Evolutionary conservation across 2,113 vertebrate species (phyloP).

Genomic region (Genyomyrus donnyi): DNA sequence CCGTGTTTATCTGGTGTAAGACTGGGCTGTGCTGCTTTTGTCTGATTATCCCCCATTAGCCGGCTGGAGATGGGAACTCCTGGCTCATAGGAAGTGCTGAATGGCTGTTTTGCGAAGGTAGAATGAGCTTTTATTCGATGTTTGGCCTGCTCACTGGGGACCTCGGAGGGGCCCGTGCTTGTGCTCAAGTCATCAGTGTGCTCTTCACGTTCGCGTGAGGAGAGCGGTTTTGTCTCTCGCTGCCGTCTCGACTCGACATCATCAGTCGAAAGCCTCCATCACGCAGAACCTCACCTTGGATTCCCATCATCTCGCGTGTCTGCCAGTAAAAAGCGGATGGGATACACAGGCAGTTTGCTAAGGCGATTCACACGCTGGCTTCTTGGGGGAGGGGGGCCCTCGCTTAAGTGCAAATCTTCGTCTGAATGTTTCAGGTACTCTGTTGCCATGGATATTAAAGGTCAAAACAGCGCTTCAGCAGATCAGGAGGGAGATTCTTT

Average conservation of each 20-base stretch:
- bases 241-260: constrained; percentile 42
- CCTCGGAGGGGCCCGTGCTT: constrained; percentile 44
- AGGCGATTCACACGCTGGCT: background rate
- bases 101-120: constrained; percentile 43
- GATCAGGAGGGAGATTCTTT: background rate
- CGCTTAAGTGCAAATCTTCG: background rate
- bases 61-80: constrained; percentile 38
- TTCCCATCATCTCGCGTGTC: background rate
- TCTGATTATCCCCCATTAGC: constrained; percentile 40
- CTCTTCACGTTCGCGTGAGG: constrained; percentile 55
- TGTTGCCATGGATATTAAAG: constrained; percentile 3
- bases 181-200: constrained; percentile 47
- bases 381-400: background rate
- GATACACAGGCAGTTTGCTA: background rate
- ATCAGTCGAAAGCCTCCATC: background rate
- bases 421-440: background rate
- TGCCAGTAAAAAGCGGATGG: background rate
- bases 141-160: constrained; percentile 50
- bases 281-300: background rate
- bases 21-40: constrained; percentile 52
- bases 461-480: background rate
- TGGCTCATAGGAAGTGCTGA: constrained; percentile 28
- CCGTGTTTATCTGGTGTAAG: constrained; percentile 14
- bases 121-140: constrained; percentile 57
- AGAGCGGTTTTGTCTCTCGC: constrained; percentile 46